Conservation (phyloP, 2,888 invertebrate genomes). For the Dinocampus coccinellae region DNA sequence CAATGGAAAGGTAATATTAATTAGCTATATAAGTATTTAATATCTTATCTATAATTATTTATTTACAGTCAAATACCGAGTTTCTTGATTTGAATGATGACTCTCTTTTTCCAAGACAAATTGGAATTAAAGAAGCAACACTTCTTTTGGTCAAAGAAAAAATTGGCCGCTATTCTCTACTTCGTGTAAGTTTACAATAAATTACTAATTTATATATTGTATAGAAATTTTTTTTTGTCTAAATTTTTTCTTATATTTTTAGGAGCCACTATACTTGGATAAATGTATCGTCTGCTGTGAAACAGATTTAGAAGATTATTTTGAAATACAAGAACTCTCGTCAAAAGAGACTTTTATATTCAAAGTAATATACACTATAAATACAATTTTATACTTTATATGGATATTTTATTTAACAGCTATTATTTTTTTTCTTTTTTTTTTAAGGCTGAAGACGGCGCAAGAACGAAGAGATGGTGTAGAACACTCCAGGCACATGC, state of each 20-base stretch:
- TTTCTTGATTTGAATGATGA: constrained; percentile 77
- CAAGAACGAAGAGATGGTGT: constrained; percentile 91
- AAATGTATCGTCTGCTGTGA: constrained; percentile 92
- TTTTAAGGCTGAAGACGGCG: constrained; percentile 86
- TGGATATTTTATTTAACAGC: too few species aligned
- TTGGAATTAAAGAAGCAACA: constrained; percentile 88
- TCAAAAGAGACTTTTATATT: constrained; percentile 95
- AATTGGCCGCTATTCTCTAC: constrained; percentile 86
- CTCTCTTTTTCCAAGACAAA: constrained; percentile 79
- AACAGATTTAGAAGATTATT: constrained; percentile 92
- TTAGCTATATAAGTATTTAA: too few species aligned
- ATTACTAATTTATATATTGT: not conserved
- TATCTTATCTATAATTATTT: not conserved
- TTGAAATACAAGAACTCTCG: constrained; percentile 93
- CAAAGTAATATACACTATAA: too few species aligned
- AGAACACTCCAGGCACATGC: constrained; percentile 91
- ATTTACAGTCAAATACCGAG: constrained; percentile 76
- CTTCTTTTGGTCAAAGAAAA: constrained; percentile 91
- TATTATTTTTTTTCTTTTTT: not conserved
- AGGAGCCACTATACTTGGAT: constrained; percentile 91
- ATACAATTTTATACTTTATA: too few species aligned
- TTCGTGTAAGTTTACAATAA: constrained; percentile 73
- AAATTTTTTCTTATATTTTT: constrained; percentile 39
- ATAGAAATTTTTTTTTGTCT: not conserved
- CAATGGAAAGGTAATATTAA: constrained; percentile 93